Percentiles rank a stretch among this genome's conserved stretches.
phyloP scores from a whole-genome alignment of 2,888 invertebrate species.

The Clitarchus hookeri region DNA sequence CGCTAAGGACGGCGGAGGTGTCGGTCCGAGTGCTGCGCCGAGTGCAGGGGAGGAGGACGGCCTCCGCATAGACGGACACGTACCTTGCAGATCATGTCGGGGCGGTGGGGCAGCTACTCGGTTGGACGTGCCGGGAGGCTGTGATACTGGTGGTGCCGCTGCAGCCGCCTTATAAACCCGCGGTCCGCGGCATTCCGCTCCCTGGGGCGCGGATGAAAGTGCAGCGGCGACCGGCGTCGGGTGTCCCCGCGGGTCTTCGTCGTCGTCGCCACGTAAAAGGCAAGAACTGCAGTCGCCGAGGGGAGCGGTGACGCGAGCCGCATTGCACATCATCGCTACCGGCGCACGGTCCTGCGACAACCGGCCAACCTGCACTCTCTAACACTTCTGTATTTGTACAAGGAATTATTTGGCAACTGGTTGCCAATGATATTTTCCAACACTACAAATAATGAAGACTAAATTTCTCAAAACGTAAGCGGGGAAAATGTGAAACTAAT shows the following conservation, averaged over 20 bases:
- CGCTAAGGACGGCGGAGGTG: no score
- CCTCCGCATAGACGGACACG: background rate
- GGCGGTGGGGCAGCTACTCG: constrained; percentile 18
- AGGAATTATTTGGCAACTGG: no score
- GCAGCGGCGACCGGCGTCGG: background rate
- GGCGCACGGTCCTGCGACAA: no score
- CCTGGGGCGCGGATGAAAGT: background rate
- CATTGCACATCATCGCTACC: no score
- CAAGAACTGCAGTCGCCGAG: background rate
- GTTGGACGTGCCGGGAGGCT: constrained; percentile 22
- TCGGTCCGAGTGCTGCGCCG: no score
- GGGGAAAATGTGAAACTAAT: no score
- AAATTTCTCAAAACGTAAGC: no score
- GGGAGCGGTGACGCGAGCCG: background rate
- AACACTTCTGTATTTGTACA: no score
- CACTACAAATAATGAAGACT: no score
- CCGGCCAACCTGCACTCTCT: no score
- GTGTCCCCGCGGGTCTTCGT: background rate
- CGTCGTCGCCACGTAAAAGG: background rate
- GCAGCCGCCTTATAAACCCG: constrained; percentile 31
- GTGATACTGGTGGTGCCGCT: constrained; percentile 15
- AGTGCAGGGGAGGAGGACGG: no score
- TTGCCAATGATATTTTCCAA: no score
- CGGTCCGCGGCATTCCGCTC: background rate
- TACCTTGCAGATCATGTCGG: constrained; percentile 28